Percentiles rank a stretch among this genome's conserved stretches.
Conservation (phyloP, 2,888 invertebrate species). For the Diabrotica balteata region DNA sequence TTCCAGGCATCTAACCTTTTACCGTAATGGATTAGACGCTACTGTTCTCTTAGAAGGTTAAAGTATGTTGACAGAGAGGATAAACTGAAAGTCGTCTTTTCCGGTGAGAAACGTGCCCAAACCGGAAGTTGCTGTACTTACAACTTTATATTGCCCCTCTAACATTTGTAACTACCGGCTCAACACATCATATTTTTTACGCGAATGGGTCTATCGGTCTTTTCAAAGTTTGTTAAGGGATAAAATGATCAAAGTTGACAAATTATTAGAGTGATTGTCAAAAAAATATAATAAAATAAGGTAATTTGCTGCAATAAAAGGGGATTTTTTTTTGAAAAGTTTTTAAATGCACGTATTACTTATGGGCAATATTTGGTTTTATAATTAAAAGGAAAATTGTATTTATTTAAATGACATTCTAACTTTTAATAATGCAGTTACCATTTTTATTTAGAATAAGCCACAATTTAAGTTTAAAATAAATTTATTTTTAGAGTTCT, state of each 20-base stretch:
- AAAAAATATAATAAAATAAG: background rate
- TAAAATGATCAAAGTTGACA: background rate
- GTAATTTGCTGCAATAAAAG: no score
- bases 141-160: conserved; percentile 37
- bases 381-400: no score
- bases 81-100: conserved; percentile 52
- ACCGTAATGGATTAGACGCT: background rate
- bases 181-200: conserved; percentile 30
- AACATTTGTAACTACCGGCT: conserved; percentile 35
- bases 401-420: no score
- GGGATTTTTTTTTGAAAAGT: no score
- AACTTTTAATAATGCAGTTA: no score
- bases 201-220: background rate
- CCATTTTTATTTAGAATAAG: no score
- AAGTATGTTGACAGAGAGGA: conserved; percentile 54
- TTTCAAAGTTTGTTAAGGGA: background rate
- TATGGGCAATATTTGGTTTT: no score
- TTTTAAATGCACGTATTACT: no score
- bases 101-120: conserved; percentile 52
- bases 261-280: background rate
- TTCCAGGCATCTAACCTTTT: no score
- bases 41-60: conserved; percentile 42
- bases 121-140: conserved; percentile 49
- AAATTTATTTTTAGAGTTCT: no score
- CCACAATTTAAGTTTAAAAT: no score